Percentiles rank a stretch among this genome's conserved stretches.
These are phyloP conservation scores for Caenorhabditis doughertyi DNA, from an alignment of 2,888 invertebrate species.

Conservation along the genomic window DNA sequence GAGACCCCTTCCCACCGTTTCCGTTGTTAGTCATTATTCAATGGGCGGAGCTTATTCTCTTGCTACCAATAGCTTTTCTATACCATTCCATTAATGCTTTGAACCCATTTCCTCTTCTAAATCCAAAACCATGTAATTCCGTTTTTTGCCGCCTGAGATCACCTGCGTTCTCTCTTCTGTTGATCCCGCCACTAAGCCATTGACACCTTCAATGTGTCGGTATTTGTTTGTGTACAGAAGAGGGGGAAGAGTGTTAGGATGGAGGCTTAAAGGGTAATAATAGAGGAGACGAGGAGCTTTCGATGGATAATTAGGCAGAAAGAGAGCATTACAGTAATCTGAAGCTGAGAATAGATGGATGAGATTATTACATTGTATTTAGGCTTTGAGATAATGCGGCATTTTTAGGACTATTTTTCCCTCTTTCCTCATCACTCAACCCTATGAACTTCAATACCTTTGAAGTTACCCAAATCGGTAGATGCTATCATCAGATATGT, in stretches of 20 bases:
- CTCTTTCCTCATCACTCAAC: too few relatives aligned
- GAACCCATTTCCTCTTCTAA: neutral
- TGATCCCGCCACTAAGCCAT: conserved; percentile 34
- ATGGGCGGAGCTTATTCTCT: neutral
- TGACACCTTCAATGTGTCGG: conserved; percentile 54
- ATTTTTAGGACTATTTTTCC: too few relatives aligned
- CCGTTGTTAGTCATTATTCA: neutral
- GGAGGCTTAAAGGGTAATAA: conserved; percentile 34
- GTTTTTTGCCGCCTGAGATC: conserved; percentile 33
- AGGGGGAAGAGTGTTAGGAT: neutral
- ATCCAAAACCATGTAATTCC: conserved; percentile 25
- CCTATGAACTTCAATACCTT: too few relatives aligned
- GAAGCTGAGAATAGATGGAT: neutral
- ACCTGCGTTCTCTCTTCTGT: neutral
- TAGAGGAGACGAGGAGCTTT: neutral
- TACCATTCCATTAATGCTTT: conserved; percentile 4
- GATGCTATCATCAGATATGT: neutral
- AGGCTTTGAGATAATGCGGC: too few relatives aligned
- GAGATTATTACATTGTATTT: neutral
- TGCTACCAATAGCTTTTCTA: neutral
- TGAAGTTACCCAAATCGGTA: neutral
- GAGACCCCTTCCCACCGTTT: too few relatives aligned
- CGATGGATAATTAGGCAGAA: conserved; percentile 18
- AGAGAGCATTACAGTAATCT: conserved; percentile 17
- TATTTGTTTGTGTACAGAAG: conserved; percentile 26